A percentile compares a stretch with the other conserved stretches of the same genome.
These are phyloP conservation scores for Stigmatopora argus DNA, from an alignment of 2,113 vertebrate species.

Conservation along the genomic window DNA sequence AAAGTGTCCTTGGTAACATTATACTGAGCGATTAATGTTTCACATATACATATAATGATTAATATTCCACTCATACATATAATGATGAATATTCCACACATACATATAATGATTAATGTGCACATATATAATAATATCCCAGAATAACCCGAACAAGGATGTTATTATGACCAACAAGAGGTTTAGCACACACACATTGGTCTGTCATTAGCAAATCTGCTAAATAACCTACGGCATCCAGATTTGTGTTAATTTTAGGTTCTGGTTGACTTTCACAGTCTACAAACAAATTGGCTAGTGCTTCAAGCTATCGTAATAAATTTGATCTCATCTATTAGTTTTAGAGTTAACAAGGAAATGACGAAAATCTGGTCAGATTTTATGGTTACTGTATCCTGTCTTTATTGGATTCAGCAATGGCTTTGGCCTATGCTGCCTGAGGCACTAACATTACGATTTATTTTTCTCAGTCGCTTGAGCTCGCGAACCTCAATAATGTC, in stretches of 20 bases:
- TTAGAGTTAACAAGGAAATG: conserved; percentile 1
- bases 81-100: too few species aligned
- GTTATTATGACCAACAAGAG: too few species aligned
- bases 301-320: not conserved
- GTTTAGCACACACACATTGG: not conserved
- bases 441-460: not conserved
- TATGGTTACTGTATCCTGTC: not conserved
- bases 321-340: not conserved
- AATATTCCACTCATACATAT: too few species aligned
- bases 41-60: too few species aligned
- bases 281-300: not conserved
- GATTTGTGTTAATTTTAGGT: not conserved
- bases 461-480: not conserved
- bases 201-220: not conserved
- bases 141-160: too few species aligned
- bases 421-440: not conserved
- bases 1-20: too few species aligned
- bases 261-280: not conserved
- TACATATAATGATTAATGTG: too few species aligned
- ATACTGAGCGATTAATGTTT: too few species aligned
- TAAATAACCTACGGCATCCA: too few species aligned
- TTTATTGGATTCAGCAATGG: conserved; percentile 6
- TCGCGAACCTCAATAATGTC: not conserved
- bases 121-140: too few species aligned
- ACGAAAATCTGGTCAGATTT: not conserved